phyloP scores from a whole-genome alignment of 2,797 vertebrate species.

The Oreortyx pictus region DNA sequence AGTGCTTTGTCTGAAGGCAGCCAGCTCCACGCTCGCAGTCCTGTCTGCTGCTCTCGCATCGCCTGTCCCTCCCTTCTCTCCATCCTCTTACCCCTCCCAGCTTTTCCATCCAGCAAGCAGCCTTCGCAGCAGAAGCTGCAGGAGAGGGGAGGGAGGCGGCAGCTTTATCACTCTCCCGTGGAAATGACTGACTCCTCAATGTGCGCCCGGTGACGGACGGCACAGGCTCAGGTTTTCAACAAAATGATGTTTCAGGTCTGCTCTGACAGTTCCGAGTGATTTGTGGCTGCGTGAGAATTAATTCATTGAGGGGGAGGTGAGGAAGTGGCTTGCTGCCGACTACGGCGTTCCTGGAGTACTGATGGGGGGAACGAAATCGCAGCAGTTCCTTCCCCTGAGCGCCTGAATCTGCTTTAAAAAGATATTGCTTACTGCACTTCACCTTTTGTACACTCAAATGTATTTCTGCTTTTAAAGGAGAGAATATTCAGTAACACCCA shows the following conservation, averaged over 20 bases:
- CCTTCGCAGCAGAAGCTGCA: constrained; percentile 58
- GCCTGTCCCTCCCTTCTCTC: constrained; percentile 77
- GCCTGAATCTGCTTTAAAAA: background rate
- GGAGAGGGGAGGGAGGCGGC: constrained; percentile 35
- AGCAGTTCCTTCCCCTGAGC: background rate
- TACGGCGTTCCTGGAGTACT: background rate
- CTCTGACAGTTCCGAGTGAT: constrained; percentile 35
- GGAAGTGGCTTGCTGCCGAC: constrained; percentile 28
- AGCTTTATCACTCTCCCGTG: background rate
- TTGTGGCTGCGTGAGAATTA: constrained; percentile 34
- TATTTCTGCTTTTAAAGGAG: background rate
- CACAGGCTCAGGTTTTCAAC: background rate
- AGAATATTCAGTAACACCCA: background rate
- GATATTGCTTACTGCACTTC: constrained; percentile 3
- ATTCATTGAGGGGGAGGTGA: constrained; percentile 33
- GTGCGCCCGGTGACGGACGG: background rate
- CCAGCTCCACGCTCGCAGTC: constrained; percentile 70
- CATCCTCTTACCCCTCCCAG: constrained; percentile 75
- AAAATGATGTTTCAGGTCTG: background rate
- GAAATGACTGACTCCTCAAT: constrained; percentile 35
- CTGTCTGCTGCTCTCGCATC: constrained; percentile 61
- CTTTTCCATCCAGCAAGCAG: constrained; percentile 60
- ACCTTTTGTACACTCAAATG: background rate
- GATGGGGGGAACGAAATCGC: background rate
- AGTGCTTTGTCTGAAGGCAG: constrained; percentile 79